Percentiles rank a stretch among this genome's conserved stretches.
phyloP scores from a whole-genome alignment of 2,797 vertebrate genomes.

The Ataeniobius toweri region DNA sequence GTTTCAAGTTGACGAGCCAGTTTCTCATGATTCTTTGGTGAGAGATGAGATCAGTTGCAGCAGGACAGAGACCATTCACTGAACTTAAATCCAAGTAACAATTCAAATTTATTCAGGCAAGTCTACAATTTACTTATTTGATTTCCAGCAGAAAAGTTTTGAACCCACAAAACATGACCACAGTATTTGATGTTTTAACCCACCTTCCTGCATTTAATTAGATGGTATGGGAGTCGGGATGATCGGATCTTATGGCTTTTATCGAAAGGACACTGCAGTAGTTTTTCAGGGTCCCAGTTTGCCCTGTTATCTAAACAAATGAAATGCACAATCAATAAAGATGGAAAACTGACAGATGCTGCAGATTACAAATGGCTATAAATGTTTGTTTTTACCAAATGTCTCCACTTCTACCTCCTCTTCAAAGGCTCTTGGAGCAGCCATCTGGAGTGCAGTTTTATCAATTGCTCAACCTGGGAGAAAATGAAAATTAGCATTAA shows the following conservation, averaged over 20 bases:
- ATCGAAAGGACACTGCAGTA: constrained; percentile 89
- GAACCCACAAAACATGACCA: neutral
- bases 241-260: constrained; percentile 86
- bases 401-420: neutral
- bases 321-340: neutral
- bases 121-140: neutral
- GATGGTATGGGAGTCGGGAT: constrained; percentile 87
- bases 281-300: constrained; percentile 78
- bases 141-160: neutral
- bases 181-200: neutral
- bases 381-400: constrained; percentile 15
- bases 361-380: neutral
- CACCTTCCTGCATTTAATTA: constrained; percentile 90
- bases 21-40: constrained; percentile 84
- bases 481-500: neutral
- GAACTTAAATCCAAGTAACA: neutral
- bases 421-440: neutral
- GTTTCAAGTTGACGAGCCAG: constrained; percentile 83
- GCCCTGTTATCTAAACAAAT: constrained; percentile 32
- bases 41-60: neutral
- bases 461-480: neutral
- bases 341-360: neutral
- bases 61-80: neutral
- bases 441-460: constrained; percentile 31
- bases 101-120: neutral